Evolutionary conservation across 2,888 invertebrate genomes (phyloP).

Genomic region (Oscheius sp.): DNA sequence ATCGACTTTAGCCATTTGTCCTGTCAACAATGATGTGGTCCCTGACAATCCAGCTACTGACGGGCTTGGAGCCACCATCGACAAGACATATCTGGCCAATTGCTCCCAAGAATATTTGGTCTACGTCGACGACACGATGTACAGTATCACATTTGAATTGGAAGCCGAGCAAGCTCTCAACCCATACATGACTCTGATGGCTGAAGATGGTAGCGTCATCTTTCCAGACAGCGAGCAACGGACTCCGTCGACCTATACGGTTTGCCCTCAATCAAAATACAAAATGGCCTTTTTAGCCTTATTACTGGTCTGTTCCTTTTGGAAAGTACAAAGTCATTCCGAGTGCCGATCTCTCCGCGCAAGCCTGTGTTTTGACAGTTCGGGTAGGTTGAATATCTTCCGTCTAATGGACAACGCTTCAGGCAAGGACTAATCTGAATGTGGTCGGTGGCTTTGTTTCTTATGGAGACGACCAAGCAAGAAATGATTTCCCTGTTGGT

Average conservation of each 20-base stretch:
- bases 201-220: slow-evolving; percentile 41
- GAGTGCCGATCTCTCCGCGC: slow-evolving; percentile 43
- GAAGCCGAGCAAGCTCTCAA: slow-evolving; percentile 46
- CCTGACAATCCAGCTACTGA: slow-evolving; percentile 43
- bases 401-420: neutral
- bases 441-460: slow-evolving; percentile 49
- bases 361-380: slow-evolving; percentile 43
- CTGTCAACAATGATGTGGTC: slow-evolving; percentile 41
- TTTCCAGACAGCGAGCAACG: neutral
- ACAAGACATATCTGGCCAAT: slow-evolving; percentile 50
- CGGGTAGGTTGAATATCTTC: neutral
- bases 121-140: slow-evolving; percentile 59
- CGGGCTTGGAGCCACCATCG: slow-evolving; percentile 47
- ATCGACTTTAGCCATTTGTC: slow-evolving; percentile 58
- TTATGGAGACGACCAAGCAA: slow-evolving; percentile 41
- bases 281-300: neutral
- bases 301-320: slow-evolving; percentile 38
- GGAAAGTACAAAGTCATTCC: slow-evolving; percentile 52
- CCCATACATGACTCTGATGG: slow-evolving; percentile 50
- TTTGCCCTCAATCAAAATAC: neutral
- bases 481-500: slow-evolving; percentile 49
- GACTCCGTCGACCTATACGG: slow-evolving; percentile 7
- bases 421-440: slow-evolving; percentile 41
- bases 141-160: slow-evolving; percentile 48
- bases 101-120: slow-evolving; percentile 48